Evolutionary conservation across 2,888 invertebrate genomes (phyloP).

Genomic region (Pyrgus malvae): DNA sequence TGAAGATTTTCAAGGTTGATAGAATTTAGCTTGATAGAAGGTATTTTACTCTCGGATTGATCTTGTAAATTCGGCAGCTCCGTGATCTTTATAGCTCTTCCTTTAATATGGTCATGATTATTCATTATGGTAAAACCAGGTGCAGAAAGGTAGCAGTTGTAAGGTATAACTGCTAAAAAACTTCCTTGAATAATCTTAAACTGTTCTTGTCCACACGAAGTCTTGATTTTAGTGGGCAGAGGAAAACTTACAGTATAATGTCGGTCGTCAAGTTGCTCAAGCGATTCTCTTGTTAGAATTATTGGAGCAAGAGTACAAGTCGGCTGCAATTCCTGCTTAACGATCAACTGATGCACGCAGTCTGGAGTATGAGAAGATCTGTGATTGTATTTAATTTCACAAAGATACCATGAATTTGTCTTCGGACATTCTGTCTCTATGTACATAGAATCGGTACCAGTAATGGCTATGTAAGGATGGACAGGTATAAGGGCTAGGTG

Average conservation of each 20-base stretch:
- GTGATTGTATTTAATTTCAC: neutral
- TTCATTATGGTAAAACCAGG: neutral
- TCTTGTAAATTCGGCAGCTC: neutral
- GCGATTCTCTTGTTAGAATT: neutral
- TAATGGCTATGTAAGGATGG: neutral
- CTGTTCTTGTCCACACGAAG: neutral
- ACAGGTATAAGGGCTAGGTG: neutral
- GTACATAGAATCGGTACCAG: constrained; percentile 1
- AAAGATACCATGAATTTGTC: neutral
- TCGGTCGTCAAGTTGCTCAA: neutral
- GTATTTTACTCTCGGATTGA: neutral
- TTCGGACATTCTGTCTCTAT: constrained; percentile 4
- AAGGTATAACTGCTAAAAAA: neutral
- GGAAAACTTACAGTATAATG: neutral
- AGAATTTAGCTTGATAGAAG: neutral
- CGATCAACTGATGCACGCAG: neutral
- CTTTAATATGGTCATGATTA: neutral
- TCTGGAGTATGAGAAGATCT: neutral
- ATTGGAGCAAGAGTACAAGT: neutral
- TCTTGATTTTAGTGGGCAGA: neutral
- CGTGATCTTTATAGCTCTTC: neutral
- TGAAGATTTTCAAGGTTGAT: neutral
- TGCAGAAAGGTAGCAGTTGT: neutral
- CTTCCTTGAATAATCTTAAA: neutral
- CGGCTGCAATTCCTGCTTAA: neutral